Evolutionary conservation across 2,888 invertebrate species (phyloP), one percentile per base, ranked within the genome.

Genomic region (Masnerella sp.): DNA sequence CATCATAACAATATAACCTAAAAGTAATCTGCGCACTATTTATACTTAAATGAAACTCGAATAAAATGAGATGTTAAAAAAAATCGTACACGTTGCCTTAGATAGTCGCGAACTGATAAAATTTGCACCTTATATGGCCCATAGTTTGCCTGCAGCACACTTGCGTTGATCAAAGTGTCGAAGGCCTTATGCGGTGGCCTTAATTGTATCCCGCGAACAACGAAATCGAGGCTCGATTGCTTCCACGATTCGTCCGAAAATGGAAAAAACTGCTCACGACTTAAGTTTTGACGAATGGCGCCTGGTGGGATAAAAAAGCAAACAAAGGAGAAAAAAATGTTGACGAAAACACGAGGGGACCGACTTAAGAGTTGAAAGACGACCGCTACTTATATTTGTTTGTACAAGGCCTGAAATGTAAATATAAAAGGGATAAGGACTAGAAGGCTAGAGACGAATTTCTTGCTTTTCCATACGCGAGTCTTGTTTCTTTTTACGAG

Each of bases 401-500:
- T 47, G 40, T 42, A 68, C 68, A 51, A 68, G 58, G 22, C 32
- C 52, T 36, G 49, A 52, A 59, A 59, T 65, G 65, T 71, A 65
- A 71, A 65, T 71, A 71, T 59, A 12, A 65, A 72, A 72, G 45
- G 59, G 65, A 52, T 58, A 30, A 30, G 47, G 42, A 54, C 40
- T 54, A 52, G 65, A 54, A 62, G 52, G 42, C 52, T 65, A 59
- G 64, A 58, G 64, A 59, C 54, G 38, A 54, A 65, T 72, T 65
- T 59, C 59, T 54, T 72, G 32, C 64, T 65, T 72, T 71, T 58
- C 71, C 65, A 65, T 58, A 59, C 47, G 54, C 25, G 52, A 58
- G 43, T 64, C 59, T 65, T 47, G 65, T 65, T 65, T 45, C 71
- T 71, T 65, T 71, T 71, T 71, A 58, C 56, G 56, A 64, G 32